Evolutionary conservation across 2,888 invertebrate species (phyloP).

Genomic region (Lasioglossum zephyrum): DNA sequence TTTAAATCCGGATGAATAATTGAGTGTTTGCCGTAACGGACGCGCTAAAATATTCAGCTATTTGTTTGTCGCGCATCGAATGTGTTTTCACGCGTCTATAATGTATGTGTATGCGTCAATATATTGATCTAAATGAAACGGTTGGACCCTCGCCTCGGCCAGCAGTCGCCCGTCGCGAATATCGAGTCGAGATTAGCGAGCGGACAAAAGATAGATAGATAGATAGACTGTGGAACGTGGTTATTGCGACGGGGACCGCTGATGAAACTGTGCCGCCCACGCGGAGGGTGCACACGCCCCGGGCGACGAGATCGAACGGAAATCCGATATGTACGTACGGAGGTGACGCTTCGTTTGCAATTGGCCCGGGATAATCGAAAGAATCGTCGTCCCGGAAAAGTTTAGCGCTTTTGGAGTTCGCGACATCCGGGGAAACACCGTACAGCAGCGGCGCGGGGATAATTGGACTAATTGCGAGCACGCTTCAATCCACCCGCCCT

Average conservation of each 20-base stretch:
- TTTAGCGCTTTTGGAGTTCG: conserved; percentile 14
- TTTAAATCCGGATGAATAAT: not conserved
- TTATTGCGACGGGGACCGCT: conserved; percentile 31
- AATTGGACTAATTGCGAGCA: conserved; percentile 33
- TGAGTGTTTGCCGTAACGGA: not conserved
- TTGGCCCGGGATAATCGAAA: conserved; percentile 58
- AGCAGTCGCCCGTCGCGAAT: not conserved
- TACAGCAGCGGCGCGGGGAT: not conserved
- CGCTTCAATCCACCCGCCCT: not conserved
- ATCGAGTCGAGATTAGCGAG: not conserved
- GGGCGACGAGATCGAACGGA: conserved; percentile 50
- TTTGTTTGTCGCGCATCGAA: not conserved
- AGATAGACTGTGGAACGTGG: not conserved
- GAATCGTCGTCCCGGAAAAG: conserved; percentile 30
- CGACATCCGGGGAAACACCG: conserved; percentile 46
- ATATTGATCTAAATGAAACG: not conserved
- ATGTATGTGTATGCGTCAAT: not conserved
- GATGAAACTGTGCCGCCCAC: not conserved
- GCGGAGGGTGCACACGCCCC: conserved; percentile 30
- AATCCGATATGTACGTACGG: conserved; percentile 57
- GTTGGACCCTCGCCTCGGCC: not conserved
- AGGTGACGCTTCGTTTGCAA: conserved; percentile 52
- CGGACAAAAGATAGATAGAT: not conserved
- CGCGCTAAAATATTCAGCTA: not conserved
- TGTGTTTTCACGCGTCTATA: not conserved